phyloP scores from a whole-genome alignment of 2,888 invertebrate genomes.

The Fragum fragum region DNA sequence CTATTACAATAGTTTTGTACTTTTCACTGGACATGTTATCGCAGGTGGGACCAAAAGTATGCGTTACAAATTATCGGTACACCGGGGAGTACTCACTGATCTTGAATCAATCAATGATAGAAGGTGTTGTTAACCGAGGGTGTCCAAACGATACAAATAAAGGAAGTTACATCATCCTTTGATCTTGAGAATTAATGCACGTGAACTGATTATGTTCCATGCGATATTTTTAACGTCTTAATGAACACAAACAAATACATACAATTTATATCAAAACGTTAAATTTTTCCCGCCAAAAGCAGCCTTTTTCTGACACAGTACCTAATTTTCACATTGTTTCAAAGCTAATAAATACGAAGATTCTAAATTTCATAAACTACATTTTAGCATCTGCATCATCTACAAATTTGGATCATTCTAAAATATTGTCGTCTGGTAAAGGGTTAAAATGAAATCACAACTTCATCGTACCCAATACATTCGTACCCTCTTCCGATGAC shows the following conservation, averaged over 20 bases:
- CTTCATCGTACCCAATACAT: not conserved
- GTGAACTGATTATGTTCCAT: not conserved
- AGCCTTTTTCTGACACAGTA: too few species aligned
- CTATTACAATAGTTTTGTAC: not conserved
- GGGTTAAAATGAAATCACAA: too few species aligned
- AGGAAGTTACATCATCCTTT: slow-evolving; percentile 22
- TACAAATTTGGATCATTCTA: too few species aligned
- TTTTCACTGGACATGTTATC: not conserved
- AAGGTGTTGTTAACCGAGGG: slow-evolving; percentile 13
- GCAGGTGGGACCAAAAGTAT: slow-evolving; percentile 27
- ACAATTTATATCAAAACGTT: not conserved
- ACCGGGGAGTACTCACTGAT: slow-evolving; percentile 28
- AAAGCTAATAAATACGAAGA: too few species aligned
- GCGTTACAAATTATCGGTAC: slow-evolving; percentile 25
- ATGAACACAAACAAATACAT: slow-evolving; percentile 1
- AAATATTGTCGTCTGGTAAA: too few species aligned
- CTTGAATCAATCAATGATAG: slow-evolving; percentile 13
- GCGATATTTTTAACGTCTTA: not conserved
- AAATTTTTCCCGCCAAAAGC: not conserved
- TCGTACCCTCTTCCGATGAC: too few species aligned
- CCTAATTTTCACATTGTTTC: too few species aligned
- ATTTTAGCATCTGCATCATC: too few species aligned
- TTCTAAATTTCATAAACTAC: too few species aligned
- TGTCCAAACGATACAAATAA: slow-evolving; percentile 23
- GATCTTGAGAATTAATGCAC: not conserved